These are phyloP conservation scores for Drosophila atripex DNA, from an alignment of 2,888 invertebrate genomes.

Conservation along the genomic window DNA sequence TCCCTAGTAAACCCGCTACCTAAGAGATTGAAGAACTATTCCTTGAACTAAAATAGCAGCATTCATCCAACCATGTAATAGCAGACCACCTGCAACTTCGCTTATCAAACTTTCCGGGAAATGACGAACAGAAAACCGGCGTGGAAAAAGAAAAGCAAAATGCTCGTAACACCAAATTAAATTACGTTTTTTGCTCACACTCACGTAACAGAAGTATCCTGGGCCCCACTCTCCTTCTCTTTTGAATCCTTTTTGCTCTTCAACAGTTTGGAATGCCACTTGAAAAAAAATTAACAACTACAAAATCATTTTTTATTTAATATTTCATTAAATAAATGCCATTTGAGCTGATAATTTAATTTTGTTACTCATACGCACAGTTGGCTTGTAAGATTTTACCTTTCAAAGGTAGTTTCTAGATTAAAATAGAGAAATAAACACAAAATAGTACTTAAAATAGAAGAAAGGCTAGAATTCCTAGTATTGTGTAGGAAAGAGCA, in stretches of 20 bases:
- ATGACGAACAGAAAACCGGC: not conserved
- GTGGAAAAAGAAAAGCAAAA: not conserved
- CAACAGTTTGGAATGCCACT: constrained; percentile 1
- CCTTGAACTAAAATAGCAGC: not conserved
- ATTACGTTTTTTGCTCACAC: constrained; percentile 20
- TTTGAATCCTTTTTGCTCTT: not conserved
- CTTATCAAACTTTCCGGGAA: constrained; percentile 10
- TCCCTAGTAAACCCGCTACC: not conserved
- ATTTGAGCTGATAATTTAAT: not conserved
- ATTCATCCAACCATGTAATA: not conserved
- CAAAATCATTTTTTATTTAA: no score
- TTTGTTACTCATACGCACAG: constrained; percentile 13
- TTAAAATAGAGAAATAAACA: not conserved
- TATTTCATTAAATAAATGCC: not conserved
- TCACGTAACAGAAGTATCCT: constrained; percentile 12
- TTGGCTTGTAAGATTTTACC: not conserved
- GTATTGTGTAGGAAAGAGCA: no score
- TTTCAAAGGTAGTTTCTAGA: not conserved
- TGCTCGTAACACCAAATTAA: constrained; percentile 27
- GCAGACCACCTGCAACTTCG: not conserved
- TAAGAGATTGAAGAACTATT: not conserved
- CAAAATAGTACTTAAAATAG: not conserved
- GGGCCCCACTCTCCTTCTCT: not conserved
- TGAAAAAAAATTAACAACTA: not conserved
- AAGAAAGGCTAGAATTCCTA: not conserved